phyloP scores from a whole-genome alignment of 2,888 invertebrate species.

The Drosophila seclusa region DNA sequence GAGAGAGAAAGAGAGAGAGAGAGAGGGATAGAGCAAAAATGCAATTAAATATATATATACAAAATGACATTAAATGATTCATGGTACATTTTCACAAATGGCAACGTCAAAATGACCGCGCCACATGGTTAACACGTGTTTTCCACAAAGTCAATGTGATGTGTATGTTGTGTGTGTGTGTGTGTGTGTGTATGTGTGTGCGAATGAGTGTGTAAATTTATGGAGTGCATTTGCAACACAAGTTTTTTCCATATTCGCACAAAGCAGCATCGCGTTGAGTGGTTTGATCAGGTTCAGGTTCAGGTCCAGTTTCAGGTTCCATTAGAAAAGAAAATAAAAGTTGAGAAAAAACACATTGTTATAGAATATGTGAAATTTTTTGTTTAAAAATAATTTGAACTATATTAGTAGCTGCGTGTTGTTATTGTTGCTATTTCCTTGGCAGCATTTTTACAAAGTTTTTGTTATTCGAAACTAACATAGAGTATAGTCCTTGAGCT shows the following conservation, averaged over 20 bases:
- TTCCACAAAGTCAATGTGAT: conserved; percentile 45
- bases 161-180: conserved; percentile 26
- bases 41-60: conserved; percentile 71
- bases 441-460: too few species aligned
- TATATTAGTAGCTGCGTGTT: background rate
- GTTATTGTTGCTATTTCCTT: conserved; percentile 15
- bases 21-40: conserved; percentile 47
- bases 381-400: conserved; percentile 2
- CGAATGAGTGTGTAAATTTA: conserved; percentile 15
- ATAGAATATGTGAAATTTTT: conserved; percentile 32
- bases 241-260: conserved; percentile 42
- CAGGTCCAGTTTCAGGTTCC: conserved; percentile 31
- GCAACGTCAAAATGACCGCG: conserved; percentile 64
- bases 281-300: conserved; percentile 30
- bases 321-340: conserved; percentile 16
- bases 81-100: conserved; percentile 69
- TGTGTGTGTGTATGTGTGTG: conserved; percentile 7
- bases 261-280: conserved; percentile 44
- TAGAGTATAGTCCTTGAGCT: background rate
- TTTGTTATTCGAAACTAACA: background rate
- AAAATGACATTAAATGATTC: conserved; percentile 69
- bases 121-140: conserved; percentile 75
- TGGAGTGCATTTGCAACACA: conserved; percentile 51
- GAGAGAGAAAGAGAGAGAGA: background rate
- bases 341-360: background rate